A percentile compares a stretch with the other conserved stretches of the same genome.
phyloP scores from a whole-genome alignment of 2,113 vertebrate species.

The Anhinga anhinga region DNA sequence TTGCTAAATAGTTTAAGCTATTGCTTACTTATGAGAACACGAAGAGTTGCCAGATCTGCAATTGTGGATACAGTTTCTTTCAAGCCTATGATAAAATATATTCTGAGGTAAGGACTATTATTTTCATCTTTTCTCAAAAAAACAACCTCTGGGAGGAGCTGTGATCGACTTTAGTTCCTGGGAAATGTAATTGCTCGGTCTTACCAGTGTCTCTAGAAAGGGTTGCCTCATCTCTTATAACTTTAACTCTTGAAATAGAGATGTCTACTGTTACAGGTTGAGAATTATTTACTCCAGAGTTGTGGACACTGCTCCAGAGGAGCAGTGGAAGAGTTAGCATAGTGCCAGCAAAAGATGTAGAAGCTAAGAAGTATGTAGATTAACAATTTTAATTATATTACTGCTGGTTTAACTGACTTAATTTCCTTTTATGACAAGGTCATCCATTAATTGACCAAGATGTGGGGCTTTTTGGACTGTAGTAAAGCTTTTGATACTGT shows the following conservation, averaged over 20 bases:
- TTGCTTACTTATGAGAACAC: neutral
- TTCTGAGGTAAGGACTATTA: neutral
- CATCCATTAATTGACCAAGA: neutral
- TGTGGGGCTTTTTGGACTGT: accelerated
- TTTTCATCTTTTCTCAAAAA: neutral
- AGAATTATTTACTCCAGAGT: neutral
- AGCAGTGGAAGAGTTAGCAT: neutral
- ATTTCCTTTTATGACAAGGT: neutral
- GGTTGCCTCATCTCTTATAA: neutral
- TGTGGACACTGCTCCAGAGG: neutral
- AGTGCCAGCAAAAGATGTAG: neutral
- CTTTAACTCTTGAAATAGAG: neutral
- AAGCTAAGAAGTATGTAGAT: neutral
- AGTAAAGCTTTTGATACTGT: neutral
- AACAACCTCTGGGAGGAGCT: neutral
- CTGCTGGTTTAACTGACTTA: neutral
- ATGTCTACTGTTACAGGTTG: neutral
- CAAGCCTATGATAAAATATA: neutral
- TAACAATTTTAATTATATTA: neutral
- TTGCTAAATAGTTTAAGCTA: neutral
- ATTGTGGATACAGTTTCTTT: neutral
- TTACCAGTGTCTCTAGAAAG: neutral
- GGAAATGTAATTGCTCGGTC: neutral
- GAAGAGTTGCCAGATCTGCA: neutral
- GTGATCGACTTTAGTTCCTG: neutral